phyloP scores from a whole-genome alignment of 2,113 vertebrate species.

The Lepus americanus region DNA sequence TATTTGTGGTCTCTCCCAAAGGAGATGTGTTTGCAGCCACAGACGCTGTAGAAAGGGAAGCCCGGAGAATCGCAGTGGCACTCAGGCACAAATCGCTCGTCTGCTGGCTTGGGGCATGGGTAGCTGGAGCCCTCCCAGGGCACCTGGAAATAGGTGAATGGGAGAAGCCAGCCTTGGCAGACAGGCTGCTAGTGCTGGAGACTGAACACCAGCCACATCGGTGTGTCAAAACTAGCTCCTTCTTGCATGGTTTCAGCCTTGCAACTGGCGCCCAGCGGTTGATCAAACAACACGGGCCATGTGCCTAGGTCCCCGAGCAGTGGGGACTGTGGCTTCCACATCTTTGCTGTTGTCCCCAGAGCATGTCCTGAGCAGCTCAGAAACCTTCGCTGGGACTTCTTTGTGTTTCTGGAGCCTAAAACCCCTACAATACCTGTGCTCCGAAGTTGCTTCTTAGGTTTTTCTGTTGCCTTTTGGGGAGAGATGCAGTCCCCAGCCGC shows the following conservation, averaged over 20 bases:
- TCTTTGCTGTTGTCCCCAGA: background rate
- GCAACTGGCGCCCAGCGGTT: background rate
- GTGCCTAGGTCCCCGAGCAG: background rate
- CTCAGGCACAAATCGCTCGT: accelerated
- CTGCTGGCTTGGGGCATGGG: background rate
- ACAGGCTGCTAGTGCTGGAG: background rate
- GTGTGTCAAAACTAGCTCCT: background rate
- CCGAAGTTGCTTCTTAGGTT: no score
- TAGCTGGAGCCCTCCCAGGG: background rate
- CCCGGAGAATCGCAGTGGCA: background rate
- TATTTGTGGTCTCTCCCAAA: background rate
- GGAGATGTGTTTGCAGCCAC: background rate
- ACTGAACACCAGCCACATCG: background rate
- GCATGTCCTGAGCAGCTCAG: no score
- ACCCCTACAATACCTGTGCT: no score
- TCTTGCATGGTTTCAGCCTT: background rate
- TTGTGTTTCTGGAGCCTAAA: no score
- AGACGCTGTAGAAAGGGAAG: background rate
- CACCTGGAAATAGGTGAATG: background rate
- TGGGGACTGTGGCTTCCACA: no score
- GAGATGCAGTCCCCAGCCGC: no score
- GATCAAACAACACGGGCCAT: background rate
- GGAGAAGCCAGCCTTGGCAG: background rate
- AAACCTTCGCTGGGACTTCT: no score
- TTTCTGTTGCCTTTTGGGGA: no score